phyloP scores from a whole-genome alignment of 2,888 invertebrate species.

The Oligia fasciuncula region DNA sequence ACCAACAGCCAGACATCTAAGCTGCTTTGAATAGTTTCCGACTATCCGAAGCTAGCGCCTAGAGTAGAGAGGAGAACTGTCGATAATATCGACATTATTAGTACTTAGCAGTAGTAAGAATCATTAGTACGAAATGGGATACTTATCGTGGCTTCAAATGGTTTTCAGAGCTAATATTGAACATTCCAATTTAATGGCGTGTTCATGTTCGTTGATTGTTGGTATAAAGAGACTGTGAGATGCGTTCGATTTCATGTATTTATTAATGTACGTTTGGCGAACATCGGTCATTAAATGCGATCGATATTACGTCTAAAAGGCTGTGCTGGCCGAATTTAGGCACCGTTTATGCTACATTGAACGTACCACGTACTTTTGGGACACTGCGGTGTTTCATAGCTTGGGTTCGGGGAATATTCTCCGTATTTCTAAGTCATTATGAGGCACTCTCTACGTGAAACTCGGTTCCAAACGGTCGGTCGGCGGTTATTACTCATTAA shows the following conservation, averaged over 20 bases:
- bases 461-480: background rate
- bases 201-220: constrained; percentile 2
- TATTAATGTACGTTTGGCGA: constrained; percentile 16
- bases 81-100: constrained; percentile 57
- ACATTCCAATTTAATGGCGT: constrained; percentile 37
- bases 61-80: constrained; percentile 29
- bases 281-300: background rate
- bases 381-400: background rate
- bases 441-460: background rate
- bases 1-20: background rate
- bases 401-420: background rate
- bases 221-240: constrained; percentile 37
- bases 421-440: background rate
- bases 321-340: constrained; percentile 1
- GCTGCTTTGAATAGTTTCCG: constrained; percentile 32
- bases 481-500: background rate
- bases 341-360: constrained; percentile 1
- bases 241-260: constrained; percentile 25
- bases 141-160: constrained; percentile 46
- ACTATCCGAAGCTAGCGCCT: constrained; percentile 17
- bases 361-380: background rate
- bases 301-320: constrained; percentile 12
- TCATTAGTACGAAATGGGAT: constrained; percentile 52
- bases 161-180: constrained; percentile 49
- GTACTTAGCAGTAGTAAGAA: constrained; percentile 48